phyloP scores from a whole-genome alignment of 2,888 invertebrate genomes.

The Prosapia bicincta region DNA sequence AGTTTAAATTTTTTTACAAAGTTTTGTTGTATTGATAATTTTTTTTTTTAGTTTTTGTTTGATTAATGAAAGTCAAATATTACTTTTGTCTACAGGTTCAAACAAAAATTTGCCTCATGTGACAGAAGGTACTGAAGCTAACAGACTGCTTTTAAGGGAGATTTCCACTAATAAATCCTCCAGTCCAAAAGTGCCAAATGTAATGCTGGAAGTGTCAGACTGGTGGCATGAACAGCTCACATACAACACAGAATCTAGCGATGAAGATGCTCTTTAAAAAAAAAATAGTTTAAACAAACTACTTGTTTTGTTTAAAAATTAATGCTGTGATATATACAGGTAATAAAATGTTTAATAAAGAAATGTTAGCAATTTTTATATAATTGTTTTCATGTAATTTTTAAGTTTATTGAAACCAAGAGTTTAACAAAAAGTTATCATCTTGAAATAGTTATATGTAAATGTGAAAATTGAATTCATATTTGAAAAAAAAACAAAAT shows the following conservation, averaged over 20 bases:
- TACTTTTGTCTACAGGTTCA: conserved; percentile 42
- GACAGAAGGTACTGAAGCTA: conserved; percentile 47
- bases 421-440: too few species aligned
- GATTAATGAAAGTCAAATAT: neutral
- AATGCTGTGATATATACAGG: neutral
- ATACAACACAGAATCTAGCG: conserved; percentile 57
- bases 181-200: conserved; percentile 51
- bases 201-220: conserved; percentile 71
- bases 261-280: conserved; percentile 52
- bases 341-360: too few species aligned
- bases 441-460: too few species aligned
- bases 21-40: neutral
- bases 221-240: conserved; percentile 83
- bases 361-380: too few species aligned
- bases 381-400: too few species aligned
- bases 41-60: too few species aligned
- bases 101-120: conserved; percentile 52
- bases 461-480: too few species aligned
- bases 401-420: too few species aligned
- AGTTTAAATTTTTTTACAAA: too few species aligned
- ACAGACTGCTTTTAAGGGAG: conserved; percentile 47
- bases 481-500: too few species aligned
- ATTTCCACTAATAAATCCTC: conserved; percentile 49
- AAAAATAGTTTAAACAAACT: too few species aligned
- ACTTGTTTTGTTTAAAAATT: neutral